phyloP scores from a whole-genome alignment of 2,888 invertebrate genomes.

The Pteria penguin region DNA sequence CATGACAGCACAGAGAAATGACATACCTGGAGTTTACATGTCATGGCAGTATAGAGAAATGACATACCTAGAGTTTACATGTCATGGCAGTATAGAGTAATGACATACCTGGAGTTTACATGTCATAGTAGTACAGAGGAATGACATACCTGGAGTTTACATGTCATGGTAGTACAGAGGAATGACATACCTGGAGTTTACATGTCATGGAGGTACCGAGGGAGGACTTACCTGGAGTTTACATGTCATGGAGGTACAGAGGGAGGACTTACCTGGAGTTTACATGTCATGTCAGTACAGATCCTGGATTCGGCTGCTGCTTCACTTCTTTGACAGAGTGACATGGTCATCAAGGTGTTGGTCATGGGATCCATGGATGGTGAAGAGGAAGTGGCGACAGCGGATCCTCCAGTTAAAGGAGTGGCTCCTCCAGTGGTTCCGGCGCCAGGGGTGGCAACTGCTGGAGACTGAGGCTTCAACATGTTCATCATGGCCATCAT shows the following conservation, averaged over 20 bases:
- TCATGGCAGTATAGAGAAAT: neutral
- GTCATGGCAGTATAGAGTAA: neutral
- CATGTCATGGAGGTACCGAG: neutral
- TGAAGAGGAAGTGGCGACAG: neutral
- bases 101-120: neutral
- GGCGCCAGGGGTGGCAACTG: neutral
- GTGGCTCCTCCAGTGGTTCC: neutral
- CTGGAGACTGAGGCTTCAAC: neutral
- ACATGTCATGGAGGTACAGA: slow-evolving; percentile 8
- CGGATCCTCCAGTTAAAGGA: neutral
- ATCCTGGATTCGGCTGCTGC: slow-evolving; percentile 16
- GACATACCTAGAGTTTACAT: neutral
- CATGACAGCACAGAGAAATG: too few relatives aligned
- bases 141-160: too few relatives aligned
- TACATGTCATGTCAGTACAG: slow-evolving; percentile 19
- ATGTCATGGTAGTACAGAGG: neutral
- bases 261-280: neutral
- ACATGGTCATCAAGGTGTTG: slow-evolving; percentile 12
- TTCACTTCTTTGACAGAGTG: slow-evolving; percentile 13
- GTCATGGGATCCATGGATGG: slow-evolving; percentile 3
- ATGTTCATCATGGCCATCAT: slow-evolving; percentile 26
- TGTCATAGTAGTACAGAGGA: neutral
- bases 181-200: neutral
- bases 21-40: too few relatives aligned
- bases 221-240: neutral